These are phyloP conservation scores for Enteromius treurensis DNA, from an alignment of 2,797 vertebrate species.

Conservation along the genomic window DNA sequence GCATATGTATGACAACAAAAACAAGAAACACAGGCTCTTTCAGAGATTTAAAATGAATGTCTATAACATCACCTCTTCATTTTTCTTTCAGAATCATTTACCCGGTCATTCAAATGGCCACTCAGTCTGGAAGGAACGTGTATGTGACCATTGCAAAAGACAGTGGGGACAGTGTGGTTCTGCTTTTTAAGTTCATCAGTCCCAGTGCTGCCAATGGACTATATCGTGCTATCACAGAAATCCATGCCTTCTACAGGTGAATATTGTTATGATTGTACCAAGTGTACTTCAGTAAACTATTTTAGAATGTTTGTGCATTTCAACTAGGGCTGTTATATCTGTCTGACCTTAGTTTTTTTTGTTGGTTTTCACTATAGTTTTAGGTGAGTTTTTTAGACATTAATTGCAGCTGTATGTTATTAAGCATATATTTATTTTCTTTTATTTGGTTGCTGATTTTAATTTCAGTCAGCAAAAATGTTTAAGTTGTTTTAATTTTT, in stretches of 20 bases:
- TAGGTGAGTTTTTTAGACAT: not conserved
- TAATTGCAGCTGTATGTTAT: not conserved
- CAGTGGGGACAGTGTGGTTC: conserved; percentile 80
- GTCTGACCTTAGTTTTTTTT: not conserved
- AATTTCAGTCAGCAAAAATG: not conserved
- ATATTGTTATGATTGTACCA: not conserved
- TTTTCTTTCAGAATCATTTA: conserved; percentile 78
- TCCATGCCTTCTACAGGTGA: conserved; percentile 86
- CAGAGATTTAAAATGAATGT: not conserved
- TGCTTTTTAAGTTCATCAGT: conserved; percentile 86
- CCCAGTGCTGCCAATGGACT: conserved; percentile 85
- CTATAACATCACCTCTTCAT: not conserved
- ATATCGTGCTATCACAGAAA: conserved; percentile 86
- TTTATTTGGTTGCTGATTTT: too few species aligned
- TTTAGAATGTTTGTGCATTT: not conserved
- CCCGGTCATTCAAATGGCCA: conserved; percentile 87
- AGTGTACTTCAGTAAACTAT: not conserved
- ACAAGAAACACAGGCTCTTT: not conserved
- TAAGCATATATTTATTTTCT: not conserved
- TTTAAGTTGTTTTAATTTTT: not conserved
- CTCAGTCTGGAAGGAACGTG: conserved; percentile 86
- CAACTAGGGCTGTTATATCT: not conserved
- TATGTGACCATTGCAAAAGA: conserved; percentile 86
- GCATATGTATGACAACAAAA: not conserved
- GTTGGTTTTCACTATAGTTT: not conserved